phyloP scores from a whole-genome alignment of 2,888 invertebrate species.

The Lumbricus terrestris region DNA sequence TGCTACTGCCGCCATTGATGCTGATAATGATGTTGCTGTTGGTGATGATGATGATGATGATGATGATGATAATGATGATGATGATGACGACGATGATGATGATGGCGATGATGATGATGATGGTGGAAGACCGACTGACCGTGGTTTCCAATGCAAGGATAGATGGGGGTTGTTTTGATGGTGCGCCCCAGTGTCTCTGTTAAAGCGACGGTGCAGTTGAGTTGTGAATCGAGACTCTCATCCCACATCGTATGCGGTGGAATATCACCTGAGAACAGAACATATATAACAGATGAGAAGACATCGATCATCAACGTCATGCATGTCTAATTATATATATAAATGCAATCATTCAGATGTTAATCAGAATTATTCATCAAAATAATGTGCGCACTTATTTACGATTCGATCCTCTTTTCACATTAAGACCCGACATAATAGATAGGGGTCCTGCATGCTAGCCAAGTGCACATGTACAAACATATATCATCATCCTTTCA shows the following conservation, averaged over 20 bases:
- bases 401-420: background rate
- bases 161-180: slow-evolving; percentile 12
- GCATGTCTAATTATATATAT: too few species aligned
- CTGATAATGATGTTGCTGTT: background rate
- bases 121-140: slow-evolving; percentile 23
- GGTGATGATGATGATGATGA: slow-evolving; percentile 13
- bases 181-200: slow-evolving; percentile 20
- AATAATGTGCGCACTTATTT: too few species aligned
- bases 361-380: too few species aligned
- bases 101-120: background rate
- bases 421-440: too few species aligned
- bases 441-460: too few species aligned
- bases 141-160: slow-evolving; percentile 37
- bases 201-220: slow-evolving; percentile 24
- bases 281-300: too few species aligned
- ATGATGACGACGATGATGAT: background rate
- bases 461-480: too few species aligned
- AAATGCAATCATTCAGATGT: background rate
- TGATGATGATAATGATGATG: slow-evolving; percentile 11
- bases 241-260: slow-evolving; percentile 40
- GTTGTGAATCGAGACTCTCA: slow-evolving; percentile 34
- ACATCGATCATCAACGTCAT: too few species aligned
- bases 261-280: too few species aligned
- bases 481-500: background rate
- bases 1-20: background rate